These are phyloP conservation scores for Holothuria leucospilota DNA, from an alignment of 53 echinoderm and acorn worm species.

Conservation along the genomic window DNA sequence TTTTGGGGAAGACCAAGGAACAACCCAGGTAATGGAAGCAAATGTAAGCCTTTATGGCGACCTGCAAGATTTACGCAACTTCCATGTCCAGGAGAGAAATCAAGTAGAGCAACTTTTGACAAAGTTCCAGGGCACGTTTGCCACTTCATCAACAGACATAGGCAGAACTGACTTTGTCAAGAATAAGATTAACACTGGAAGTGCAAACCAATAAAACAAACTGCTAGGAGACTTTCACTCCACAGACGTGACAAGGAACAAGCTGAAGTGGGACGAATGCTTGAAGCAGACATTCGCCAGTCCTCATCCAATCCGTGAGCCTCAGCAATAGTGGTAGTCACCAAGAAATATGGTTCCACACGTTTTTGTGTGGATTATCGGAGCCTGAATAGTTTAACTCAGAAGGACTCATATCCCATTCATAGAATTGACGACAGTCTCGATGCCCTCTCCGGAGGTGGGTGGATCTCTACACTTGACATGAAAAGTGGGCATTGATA, in stretches of 20 bases:
- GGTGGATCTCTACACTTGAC: slow-evolving; percentile 32
- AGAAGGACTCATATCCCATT: slow-evolving; percentile 36
- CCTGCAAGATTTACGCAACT: no score
- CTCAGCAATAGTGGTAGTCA: slow-evolving; percentile 34
- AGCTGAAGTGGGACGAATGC: slow-evolving; percentile 20
- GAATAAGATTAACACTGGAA: slow-evolving; percentile 27
- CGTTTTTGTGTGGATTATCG: slow-evolving; percentile 42
- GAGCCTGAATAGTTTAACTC: slow-evolving; percentile 17
- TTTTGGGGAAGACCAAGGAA: no score
- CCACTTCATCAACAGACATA: no score
- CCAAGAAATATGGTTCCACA: slow-evolving; percentile 33
- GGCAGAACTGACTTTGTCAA: neutral
- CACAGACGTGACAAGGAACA: slow-evolving; percentile 16
- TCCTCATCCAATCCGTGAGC: slow-evolving; percentile 41
- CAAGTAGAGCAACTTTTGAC: no score
- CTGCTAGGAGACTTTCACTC: slow-evolving; percentile 18
- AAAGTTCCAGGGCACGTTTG: no score
- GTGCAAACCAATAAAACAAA: slow-evolving; percentile 26
- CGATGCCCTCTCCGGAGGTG: slow-evolving; percentile 30
- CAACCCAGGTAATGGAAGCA: no score
- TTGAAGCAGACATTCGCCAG: slow-evolving; percentile 16
- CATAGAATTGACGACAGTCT: slow-evolving; percentile 39
- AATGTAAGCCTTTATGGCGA: no score
- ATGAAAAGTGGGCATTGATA: slow-evolving; percentile 55
- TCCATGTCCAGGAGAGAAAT: no score